Evolutionary conservation across 2,888 invertebrate genomes (phyloP).

Genomic region (Laspeyria flexula): DNA sequence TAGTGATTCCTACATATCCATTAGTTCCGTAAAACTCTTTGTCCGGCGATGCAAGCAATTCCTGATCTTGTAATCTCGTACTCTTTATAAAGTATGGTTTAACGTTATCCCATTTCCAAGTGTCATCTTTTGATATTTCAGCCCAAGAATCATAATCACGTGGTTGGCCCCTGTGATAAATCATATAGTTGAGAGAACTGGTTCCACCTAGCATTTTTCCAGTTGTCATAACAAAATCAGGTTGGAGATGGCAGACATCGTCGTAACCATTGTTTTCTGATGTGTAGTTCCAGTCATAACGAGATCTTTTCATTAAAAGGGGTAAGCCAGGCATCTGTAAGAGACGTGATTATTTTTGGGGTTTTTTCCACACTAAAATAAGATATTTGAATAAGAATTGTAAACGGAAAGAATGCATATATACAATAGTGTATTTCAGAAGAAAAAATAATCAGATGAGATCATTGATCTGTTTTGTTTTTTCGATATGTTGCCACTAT

Average conservation of each 20-base stretch:
- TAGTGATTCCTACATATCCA: constrained; percentile 42
- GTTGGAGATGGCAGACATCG: constrained; percentile 30
- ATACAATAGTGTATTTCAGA: too few relatives aligned
- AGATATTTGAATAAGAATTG: too few relatives aligned
- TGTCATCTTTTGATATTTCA: constrained; percentile 36
- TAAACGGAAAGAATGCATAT: too few relatives aligned
- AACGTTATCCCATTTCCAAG: constrained; percentile 55
- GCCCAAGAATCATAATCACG: constrained; percentile 56
- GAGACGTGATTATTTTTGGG: background rate
- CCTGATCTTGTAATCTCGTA: constrained; percentile 41
- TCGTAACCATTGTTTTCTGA: constrained; percentile 44
- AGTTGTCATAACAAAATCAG: constrained; percentile 41
- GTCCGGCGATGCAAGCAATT: constrained; percentile 34
- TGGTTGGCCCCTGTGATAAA: constrained; percentile 53
- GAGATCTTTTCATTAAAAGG: constrained; percentile 36
- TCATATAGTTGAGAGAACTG: constrained; percentile 54
- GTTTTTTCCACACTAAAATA: background rate
- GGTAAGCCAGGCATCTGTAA: constrained; percentile 54
- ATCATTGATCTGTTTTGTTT: too few relatives aligned
- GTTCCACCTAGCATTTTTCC: constrained; percentile 63
- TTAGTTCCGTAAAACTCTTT: constrained; percentile 41
- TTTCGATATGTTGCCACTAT: too few relatives aligned
- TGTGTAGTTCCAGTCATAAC: constrained; percentile 56
- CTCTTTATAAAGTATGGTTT: constrained; percentile 54
- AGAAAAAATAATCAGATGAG: too few relatives aligned